Evolutionary conservation across 2,888 invertebrate species (phyloP), one percentile per base, ranked within the genome.

Genomic region (Eupithecia insigniata): DNA sequence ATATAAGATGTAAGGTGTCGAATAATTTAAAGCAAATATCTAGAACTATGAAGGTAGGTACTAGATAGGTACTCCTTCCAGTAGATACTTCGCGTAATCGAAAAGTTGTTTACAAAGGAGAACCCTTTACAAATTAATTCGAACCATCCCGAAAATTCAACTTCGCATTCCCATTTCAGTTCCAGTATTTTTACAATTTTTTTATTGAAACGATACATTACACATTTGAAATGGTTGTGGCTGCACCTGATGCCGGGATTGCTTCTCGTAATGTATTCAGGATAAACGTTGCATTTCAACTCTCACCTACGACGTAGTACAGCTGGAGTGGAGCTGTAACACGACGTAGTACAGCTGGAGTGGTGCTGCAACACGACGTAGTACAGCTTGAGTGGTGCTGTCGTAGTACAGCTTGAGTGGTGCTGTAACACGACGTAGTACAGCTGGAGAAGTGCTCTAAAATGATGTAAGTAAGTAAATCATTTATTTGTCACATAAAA

Each of bases 161-260:
- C 60, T 62, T 26, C 14, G 36, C 34, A 60, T 64, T 64, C 34
- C 34, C 36, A 36, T 34, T 64, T 64, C 64, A 32, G 36, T 36
- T 36, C 12, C 30, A 62, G 34, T 34, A 32, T 74, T 81, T 84
- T 80, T 80, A 83, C 82, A 83, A 84, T 83, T 83, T 81, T 78
- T 83, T 64, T 86, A 87, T 88, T 87, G 88, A 86, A 88, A 86
- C 87, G 85, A 87, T 89, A 88, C 86, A 85, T 89, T 87, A 88
- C 84, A 72, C 73, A 78, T 79, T 80, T 80, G 80, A 79, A 82
- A 76, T 82, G 75, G 77, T 79, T 77, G 82, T 85, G 83, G 85
- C 85, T 83, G 84, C 89, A 90, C 89, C 89, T 90, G 89, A 86
- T 86, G 80, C 88, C 83, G 74, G 78, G 75, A 84, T 82, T 82